These are phyloP conservation scores for Trachops cirrhosus DNA, from an alignment of 2,797 vertebrate genomes.

Conservation along the genomic window DNA sequence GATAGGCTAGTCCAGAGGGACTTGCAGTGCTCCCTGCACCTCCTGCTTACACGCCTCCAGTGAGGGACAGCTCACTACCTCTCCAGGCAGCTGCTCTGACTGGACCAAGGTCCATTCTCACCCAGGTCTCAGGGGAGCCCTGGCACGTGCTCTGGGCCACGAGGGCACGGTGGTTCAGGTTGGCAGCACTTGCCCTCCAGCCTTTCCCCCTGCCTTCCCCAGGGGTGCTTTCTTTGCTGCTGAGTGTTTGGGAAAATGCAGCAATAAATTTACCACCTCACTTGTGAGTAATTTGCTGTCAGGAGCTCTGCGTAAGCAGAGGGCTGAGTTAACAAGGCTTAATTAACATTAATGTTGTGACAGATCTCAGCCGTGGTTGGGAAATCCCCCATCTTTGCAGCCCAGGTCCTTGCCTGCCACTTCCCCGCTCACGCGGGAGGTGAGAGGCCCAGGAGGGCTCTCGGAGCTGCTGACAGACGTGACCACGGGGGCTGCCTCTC, in stretches of 20 bases:
- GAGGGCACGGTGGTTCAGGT: neutral
- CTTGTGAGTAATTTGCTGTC: slow-evolving; percentile 70
- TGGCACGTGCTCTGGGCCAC: neutral
- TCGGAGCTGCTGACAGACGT: neutral
- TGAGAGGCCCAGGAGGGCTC: neutral
- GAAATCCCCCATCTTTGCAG: neutral
- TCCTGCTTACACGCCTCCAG: neutral
- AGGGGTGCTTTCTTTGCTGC: neutral
- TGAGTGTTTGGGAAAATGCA: slow-evolving; percentile 37
- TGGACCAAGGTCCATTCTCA: too few relatives aligned
- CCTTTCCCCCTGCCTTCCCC: neutral
- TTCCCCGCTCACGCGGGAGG: neutral
- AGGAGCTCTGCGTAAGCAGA: slow-evolving; percentile 67
- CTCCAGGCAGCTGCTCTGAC: neutral
- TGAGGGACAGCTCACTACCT: neutral
- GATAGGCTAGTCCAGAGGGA: neutral
- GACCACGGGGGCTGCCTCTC: neutral
- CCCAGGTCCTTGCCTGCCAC: slow-evolving; percentile 1
- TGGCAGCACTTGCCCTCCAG: neutral
- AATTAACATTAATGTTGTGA: slow-evolving; percentile 74
- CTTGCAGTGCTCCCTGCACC: neutral
- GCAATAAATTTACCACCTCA: slow-evolving; percentile 39
- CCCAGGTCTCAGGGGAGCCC: neutral
- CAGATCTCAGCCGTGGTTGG: neutral
- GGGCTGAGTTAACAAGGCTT: slow-evolving; percentile 71